phyloP scores from a whole-genome alignment of 2,888 invertebrate species.

The Andrena minutula region DNA sequence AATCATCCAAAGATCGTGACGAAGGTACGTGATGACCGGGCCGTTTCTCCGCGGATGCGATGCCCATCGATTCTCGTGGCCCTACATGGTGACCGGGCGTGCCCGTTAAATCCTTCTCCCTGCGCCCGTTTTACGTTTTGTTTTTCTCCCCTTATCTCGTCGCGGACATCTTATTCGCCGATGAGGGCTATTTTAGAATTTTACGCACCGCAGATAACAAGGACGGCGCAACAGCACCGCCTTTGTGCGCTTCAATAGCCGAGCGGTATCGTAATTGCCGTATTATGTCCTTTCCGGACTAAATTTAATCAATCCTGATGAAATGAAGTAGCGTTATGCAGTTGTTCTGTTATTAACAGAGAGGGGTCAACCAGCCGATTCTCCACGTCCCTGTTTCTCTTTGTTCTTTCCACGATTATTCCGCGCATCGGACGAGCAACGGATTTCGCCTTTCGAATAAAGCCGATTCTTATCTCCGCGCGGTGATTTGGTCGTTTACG shows the following conservation, averaged over 20 bases:
- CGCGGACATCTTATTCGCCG: slow-evolving; percentile 22
- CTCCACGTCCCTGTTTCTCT: slow-evolving; percentile 33
- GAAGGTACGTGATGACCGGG: slow-evolving; percentile 73
- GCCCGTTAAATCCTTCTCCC: slow-evolving; percentile 23
- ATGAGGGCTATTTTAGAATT: slow-evolving; percentile 48
- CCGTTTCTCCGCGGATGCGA: background rate
- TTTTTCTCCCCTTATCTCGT: slow-evolving; percentile 56
- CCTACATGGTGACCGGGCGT: background rate
- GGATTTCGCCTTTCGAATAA: slow-evolving; percentile 23
- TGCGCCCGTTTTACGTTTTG: slow-evolving; percentile 26
- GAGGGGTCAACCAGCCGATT: slow-evolving; percentile 76
- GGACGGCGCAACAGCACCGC: slow-evolving; percentile 36
- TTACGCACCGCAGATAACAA: slow-evolving; percentile 34
- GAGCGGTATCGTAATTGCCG: slow-evolving; percentile 65
- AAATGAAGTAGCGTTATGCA: slow-evolving; percentile 62
- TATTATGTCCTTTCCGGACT: slow-evolving; percentile 73
- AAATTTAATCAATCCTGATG: slow-evolving; percentile 71
- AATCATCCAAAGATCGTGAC: slow-evolving; percentile 80
- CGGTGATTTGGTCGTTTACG: background rate
- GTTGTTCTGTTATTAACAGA: slow-evolving; percentile 68
- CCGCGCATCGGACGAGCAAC: too few relatives aligned
- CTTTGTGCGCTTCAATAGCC: slow-evolving; percentile 53
- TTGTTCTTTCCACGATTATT: slow-evolving; percentile 23
- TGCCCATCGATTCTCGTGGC: background rate
- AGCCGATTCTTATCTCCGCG: slow-evolving; percentile 22